Conservation (phyloP, 2,113 vertebrate species). For the Australoheros scitulus region DNA sequence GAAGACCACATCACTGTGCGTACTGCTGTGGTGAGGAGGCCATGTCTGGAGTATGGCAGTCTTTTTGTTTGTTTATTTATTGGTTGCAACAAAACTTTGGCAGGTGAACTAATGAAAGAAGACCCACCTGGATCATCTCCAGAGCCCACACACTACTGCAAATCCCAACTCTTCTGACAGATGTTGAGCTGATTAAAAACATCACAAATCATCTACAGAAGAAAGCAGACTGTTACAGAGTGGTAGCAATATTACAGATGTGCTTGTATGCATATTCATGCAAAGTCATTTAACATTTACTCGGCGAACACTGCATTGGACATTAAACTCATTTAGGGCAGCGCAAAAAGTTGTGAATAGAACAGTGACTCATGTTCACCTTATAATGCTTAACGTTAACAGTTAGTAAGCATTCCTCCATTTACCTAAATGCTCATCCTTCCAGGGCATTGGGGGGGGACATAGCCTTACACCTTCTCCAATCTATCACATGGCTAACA, state of each 20-base stretch:
- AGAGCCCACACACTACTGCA: neutral
- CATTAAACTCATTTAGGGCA: neutral
- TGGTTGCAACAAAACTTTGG: accelerated
- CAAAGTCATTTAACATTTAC: neutral
- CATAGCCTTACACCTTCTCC: neutral
- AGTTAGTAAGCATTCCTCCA: neutral
- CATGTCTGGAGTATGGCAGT: neutral
- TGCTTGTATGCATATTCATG: neutral
- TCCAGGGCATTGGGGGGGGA: neutral
- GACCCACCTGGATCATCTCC: neutral
- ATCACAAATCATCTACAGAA: neutral
- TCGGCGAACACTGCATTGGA: neutral
- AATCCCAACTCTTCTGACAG: neutral
- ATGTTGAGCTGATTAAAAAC: neutral
- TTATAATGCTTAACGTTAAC: neutral
- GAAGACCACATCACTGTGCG: neutral
- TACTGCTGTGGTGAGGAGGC: accelerated
- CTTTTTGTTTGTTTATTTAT: neutral
- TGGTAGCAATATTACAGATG: neutral
- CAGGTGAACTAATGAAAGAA: neutral
- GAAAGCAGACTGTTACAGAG: neutral
- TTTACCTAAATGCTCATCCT: neutral
- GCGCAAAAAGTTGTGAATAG: no score
- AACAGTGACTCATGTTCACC: no score
- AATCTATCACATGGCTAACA: neutral